Percentiles rank a stretch among this genome's conserved stretches.
phyloP scores from a whole-genome alignment of 2,888 invertebrate species.

The Panopea generosa region DNA sequence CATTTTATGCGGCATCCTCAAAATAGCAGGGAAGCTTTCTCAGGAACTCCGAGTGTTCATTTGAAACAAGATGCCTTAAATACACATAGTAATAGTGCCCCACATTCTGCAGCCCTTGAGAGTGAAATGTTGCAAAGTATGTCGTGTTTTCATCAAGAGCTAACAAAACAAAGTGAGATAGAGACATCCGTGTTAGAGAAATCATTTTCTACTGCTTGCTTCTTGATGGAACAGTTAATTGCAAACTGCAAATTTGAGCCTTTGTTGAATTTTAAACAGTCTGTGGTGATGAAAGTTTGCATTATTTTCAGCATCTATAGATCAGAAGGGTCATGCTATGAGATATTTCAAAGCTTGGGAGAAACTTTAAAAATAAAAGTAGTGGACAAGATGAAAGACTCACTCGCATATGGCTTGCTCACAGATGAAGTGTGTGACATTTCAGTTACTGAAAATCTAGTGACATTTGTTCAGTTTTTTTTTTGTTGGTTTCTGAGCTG shows the following conservation, averaged over 20 bases:
- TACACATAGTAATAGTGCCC: slow-evolving; percentile 3
- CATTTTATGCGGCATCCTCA: not conserved
- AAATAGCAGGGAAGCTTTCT: slow-evolving; percentile 2
- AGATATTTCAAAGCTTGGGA: not conserved
- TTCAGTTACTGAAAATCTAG: too few species aligned
- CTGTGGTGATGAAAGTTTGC: slow-evolving; percentile 1
- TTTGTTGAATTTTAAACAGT: not conserved
- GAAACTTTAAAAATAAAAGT: not conserved
- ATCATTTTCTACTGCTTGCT: too few species aligned
- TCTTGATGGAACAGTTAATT: not conserved
- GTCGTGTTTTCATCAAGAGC: not conserved
- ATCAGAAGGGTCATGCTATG: not conserved
- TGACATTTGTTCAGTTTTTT: too few species aligned
- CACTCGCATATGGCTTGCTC: not conserved
- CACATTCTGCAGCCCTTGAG: not conserved
- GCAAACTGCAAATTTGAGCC: not conserved
- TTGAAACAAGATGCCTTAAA: not conserved
- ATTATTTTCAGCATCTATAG: too few species aligned
- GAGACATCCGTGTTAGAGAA: not conserved
- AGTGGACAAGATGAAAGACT: not conserved
- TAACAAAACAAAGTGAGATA: too few species aligned
- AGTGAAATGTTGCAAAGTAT: not conserved
- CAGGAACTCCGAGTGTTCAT: not conserved
- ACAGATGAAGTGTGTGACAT: too few species aligned
- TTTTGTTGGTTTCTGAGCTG: not conserved